These are phyloP conservation scores for Chrysoperla carnea DNA, from an alignment of 1,140 invertebrate genomes.

Conservation along the genomic window DNA sequence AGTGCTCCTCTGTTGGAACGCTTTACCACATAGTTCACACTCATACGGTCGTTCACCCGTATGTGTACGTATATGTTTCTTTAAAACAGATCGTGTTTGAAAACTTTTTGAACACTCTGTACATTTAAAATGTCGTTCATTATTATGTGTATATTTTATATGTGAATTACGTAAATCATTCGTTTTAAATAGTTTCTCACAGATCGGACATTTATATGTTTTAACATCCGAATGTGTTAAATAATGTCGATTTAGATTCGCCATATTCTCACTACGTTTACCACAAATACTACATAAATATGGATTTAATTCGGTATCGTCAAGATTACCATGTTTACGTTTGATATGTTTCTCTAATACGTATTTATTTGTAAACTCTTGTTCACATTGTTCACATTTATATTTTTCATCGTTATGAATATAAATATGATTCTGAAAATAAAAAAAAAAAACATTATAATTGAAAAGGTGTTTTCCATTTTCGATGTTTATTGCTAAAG, in stretches of 20 bases:
- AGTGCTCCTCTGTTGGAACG: slow-evolving; percentile 15
- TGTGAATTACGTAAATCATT: slow-evolving; percentile 1
- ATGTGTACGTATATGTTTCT: slow-evolving; percentile 58
- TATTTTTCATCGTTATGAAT: too few relatives aligned
- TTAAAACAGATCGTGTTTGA: slow-evolving; percentile 43
- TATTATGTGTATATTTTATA: slow-evolving; percentile 2
- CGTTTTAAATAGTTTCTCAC: neutral
- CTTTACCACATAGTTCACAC: slow-evolving; percentile 27
- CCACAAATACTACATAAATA: slow-evolving; percentile 16
- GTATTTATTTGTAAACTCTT: slow-evolving; percentile 13
- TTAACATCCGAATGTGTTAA: slow-evolving; percentile 38
- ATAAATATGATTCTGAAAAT: too few relatives aligned
- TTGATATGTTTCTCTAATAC: slow-evolving; percentile 12
- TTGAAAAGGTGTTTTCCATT: too few relatives aligned
- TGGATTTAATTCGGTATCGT: slow-evolving; percentile 5
- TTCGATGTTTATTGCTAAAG: too few relatives aligned
- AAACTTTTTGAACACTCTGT: slow-evolving; percentile 44
- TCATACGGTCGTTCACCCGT: slow-evolving; percentile 38
- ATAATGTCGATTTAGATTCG: slow-evolving; percentile 25
- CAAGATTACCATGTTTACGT: too few relatives aligned
- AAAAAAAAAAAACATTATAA: too few relatives aligned
- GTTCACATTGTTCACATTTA: too few relatives aligned
- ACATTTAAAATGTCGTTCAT: slow-evolving; percentile 19
- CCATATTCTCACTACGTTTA: slow-evolving; percentile 14
- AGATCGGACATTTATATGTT: slow-evolving; percentile 28